Evolutionary conservation across 2,797 vertebrate genomes (phyloP), one percentile per base, ranked within the genome.

Genomic region (Pipistrellus pipistrellus): DNA sequence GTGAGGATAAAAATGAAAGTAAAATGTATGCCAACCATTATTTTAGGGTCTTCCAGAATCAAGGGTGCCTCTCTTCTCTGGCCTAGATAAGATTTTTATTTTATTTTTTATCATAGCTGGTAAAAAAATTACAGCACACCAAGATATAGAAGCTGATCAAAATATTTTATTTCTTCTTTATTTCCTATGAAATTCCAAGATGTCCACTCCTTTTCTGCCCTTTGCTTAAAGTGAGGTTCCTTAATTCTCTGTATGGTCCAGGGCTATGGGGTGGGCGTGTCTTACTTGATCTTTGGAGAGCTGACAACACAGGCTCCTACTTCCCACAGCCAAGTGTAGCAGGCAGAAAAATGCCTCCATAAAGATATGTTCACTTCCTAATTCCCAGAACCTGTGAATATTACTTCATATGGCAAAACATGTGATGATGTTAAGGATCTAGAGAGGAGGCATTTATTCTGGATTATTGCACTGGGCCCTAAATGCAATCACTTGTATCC

Each of bases 21-120:
- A 90, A 84, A 78, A 59, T 41, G 23, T 44, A 53, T 57, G 13
- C 51, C 71, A 88, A 91, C 27, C 20, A 91, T n/a, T 77, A 64
- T 25, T 89, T 77, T 78, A 86, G 55, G 46, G 4, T 71, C 11
- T 75, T 55, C 23, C 30, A 62, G 38, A 78, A 78, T 69, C 62
- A 55, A 20, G 1, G 44, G 20, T n/a, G 21, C 27, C 73, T 85
- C 32, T 82, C 38, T 73, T 89, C 21, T 69, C 46, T 85, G 41
- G 48, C 23, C 38, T 78, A 57, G 32, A 12, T 62, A 41, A 20
- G 10, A 38, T 12, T 20, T 88, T 80, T 46, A 35, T 53, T 71
- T 64, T 62, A 62, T 41, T 27, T 55, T 75, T 88, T 68, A 84
- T 78, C 21, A 88, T 20, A 87, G 44, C 38, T 46, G 17, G 9